phyloP scores from a whole-genome alignment of 2,797 vertebrate genomes.

The Cyclopterus lumpus region DNA sequence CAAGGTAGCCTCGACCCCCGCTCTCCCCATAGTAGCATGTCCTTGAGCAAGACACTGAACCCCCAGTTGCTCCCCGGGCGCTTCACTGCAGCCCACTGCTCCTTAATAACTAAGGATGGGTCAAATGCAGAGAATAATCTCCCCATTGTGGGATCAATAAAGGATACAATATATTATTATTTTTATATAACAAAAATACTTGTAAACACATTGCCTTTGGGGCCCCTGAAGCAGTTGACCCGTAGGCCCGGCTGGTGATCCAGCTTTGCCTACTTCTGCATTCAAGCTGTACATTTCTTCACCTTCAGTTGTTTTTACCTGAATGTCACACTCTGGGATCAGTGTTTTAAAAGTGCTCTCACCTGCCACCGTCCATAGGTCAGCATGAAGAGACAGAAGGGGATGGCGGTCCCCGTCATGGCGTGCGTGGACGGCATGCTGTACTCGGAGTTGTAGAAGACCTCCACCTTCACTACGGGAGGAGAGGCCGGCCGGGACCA shows the following conservation, averaged over 20 bases:
- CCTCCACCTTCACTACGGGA: conserved; percentile 96
- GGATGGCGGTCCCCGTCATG: conserved; percentile 97
- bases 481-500: conserved; percentile 96
- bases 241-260: no score
- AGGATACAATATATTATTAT: no score
- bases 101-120: no score
- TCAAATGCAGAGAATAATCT: no score
- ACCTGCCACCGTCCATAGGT: conserved; percentile 97
- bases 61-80: no score
- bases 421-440: conserved; percentile 99
- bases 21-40: no score
- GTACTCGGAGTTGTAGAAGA: conserved; percentile 99
- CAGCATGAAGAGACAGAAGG: conserved; percentile 91
- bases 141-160: no score
- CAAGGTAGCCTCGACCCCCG: no score
- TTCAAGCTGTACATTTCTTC: background rate
- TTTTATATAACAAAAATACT: no score
- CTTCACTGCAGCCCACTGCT: no score
- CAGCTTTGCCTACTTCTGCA: background rate
- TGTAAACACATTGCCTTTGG: background rate
- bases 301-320: background rate
- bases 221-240: background rate
- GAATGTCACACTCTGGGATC: background rate
- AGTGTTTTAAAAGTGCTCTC: conserved; percentile 28
- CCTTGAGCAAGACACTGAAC: no score